Evolutionary conservation across 2,113 vertebrate species (phyloP).

Genomic region (Myxocyprinus asiaticus): DNA sequence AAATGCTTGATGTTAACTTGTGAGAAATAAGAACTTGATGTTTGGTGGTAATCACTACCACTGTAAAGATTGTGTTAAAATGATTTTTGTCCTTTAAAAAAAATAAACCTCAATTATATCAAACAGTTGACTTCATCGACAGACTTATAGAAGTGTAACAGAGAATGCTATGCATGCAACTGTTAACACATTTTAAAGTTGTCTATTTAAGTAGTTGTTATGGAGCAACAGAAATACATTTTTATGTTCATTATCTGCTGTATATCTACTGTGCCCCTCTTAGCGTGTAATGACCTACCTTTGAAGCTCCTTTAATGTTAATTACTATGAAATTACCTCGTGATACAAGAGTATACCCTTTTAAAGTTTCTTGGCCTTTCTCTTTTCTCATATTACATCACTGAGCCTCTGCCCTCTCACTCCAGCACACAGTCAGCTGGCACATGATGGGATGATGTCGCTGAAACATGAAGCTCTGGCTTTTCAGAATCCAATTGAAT

Average conservation of each 20-base stretch:
- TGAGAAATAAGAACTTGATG: not conserved
- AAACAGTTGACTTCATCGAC: too few relatives aligned
- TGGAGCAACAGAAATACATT: not conserved
- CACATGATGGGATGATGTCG: constrained; percentile 37
- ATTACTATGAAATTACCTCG: constrained; percentile 35
- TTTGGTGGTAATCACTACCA: too few relatives aligned
- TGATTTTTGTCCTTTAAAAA: too few relatives aligned
- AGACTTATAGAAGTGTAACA: too few relatives aligned
- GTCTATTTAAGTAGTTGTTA: too few relatives aligned
- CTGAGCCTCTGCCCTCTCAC: constrained; percentile 18
- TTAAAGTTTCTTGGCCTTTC: constrained; percentile 26
- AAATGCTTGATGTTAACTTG: constrained; percentile 49
- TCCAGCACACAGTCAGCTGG: constrained; percentile 46
- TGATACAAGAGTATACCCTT: constrained; percentile 20
- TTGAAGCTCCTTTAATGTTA: constrained; percentile 26
- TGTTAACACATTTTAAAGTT: too few relatives aligned
- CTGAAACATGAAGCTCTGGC: constrained; percentile 61
- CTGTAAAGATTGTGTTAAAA: too few relatives aligned
- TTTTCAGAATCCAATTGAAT: constrained; percentile 51
- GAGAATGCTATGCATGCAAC: too few relatives aligned
- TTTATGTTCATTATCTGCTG: not conserved
- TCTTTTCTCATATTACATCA: constrained; percentile 20
- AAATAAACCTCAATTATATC: too few relatives aligned
- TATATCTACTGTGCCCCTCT: not conserved
- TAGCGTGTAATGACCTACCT: not conserved